These are phyloP conservation scores for Spodoptera picta DNA, from an alignment of 2,888 invertebrate genomes.

Conservation along the genomic window DNA sequence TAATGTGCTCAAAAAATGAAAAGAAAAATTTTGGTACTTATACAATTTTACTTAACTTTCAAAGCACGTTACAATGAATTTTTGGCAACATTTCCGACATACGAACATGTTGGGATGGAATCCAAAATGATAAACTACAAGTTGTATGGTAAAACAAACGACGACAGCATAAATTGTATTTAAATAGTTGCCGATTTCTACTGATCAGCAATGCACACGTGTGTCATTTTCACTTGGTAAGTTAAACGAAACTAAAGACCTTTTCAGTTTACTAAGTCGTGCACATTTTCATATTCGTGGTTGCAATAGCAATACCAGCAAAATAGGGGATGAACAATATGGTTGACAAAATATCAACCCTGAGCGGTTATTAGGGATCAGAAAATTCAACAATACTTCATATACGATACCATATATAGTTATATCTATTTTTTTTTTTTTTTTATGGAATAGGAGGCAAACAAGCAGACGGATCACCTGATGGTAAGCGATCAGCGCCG, in stretches of 20 bases:
- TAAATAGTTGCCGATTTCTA: conserved; percentile 82
- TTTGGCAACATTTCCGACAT: conserved; percentile 52
- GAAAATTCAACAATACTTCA: too few relatives aligned
- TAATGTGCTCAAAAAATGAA: conserved; percentile 1
- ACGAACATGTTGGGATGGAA: conserved; percentile 51
- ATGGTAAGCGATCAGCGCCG: too few relatives aligned
- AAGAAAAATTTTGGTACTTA: background rate
- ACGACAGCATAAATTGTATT: conserved; percentile 76
- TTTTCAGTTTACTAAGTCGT: conserved; percentile 45
- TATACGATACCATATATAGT: too few relatives aligned
- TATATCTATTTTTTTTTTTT: too few relatives aligned
- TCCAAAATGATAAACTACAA: conserved; percentile 65
- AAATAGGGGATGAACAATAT: too few relatives aligned
- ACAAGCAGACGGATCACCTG: too few relatives aligned
- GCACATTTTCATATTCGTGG: conserved; percentile 51
- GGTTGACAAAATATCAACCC: too few relatives aligned
- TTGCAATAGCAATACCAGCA: conserved; percentile 39
- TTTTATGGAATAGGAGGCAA: too few relatives aligned
- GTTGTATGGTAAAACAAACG: conserved; percentile 64
- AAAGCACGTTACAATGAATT: conserved; percentile 26
- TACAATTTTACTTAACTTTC: conserved; percentile 21
- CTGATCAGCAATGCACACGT: conserved; percentile 78
- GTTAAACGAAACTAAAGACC: conserved; percentile 58
- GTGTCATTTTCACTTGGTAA: conserved; percentile 79
- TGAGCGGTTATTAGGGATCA: too few relatives aligned